phyloP scores from a whole-genome alignment of 30 jellyfish, hydroid and myxozoan species.

The Sanderia malayensis region DNA sequence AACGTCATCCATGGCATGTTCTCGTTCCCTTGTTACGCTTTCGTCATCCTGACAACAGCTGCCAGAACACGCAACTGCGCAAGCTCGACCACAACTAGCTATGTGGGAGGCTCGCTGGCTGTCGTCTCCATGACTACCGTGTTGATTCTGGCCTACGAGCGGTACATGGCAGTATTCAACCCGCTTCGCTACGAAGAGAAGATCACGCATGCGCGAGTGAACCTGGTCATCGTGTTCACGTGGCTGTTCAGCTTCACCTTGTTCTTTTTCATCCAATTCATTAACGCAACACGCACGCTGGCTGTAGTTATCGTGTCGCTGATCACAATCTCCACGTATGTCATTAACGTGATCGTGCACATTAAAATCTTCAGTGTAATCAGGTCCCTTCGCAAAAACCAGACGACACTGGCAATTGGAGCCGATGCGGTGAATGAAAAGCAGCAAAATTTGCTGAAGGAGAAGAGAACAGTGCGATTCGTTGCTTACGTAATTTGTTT shows the following conservation, averaged over 20 bases:
- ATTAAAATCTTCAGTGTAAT: slow-evolving; percentile 22
- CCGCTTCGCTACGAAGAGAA: slow-evolving; percentile 16
- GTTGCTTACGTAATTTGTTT: slow-evolving; percentile 36
- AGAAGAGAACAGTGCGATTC: slow-evolving; percentile 24
- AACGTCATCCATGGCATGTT: slow-evolving; percentile 31
- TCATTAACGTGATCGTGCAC: slow-evolving; percentile 41
- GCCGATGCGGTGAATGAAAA: slow-evolving; percentile 8
- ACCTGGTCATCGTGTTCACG: slow-evolving; percentile 1
- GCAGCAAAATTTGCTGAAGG: slow-evolving; percentile 32
- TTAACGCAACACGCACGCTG: not conserved
- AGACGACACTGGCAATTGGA: slow-evolving; percentile 12
- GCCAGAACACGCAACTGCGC: slow-evolving; percentile 8
- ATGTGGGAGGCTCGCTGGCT: slow-evolving; percentile 34
- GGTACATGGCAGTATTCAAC: slow-evolving; percentile 34
- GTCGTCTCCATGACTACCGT: slow-evolving; percentile 40
- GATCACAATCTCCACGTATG: slow-evolving; percentile 30
- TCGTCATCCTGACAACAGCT: slow-evolving; percentile 6
- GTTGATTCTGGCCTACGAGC: slow-evolving; percentile 37
- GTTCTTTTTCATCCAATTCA: not conserved
- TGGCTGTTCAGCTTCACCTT: slow-evolving; percentile 4
- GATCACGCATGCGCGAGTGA: slow-evolving; percentile 28
- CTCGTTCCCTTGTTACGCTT: slow-evolving; percentile 33
- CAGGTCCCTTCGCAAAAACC: not conserved
- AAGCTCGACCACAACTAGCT: not conserved
- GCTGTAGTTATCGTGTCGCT: slow-evolving; percentile 11